A percentile compares a stretch with the other conserved stretches of the same genome.
These are phyloP conservation scores for Diabrotica virgifera DNA, from an alignment of 1,140 invertebrate species.

Conservation along the genomic window DNA sequence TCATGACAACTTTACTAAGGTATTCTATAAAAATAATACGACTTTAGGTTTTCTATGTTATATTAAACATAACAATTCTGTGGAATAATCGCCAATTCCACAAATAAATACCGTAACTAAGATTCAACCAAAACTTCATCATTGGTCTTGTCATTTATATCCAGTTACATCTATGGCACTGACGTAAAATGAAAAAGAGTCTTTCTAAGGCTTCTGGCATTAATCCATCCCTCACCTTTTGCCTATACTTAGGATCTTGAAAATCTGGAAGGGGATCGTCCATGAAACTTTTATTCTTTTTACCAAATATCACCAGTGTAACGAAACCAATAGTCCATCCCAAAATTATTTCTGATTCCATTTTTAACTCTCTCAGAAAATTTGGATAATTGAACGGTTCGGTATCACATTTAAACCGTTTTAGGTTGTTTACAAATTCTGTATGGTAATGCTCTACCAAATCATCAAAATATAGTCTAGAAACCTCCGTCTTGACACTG, in stretches of 20 bases:
- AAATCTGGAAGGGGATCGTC: not conserved
- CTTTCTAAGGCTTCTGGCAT: not conserved
- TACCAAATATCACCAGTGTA: not conserved
- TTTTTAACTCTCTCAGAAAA: constrained; percentile 21
- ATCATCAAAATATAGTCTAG: constrained; percentile 48
- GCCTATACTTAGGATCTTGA: not conserved
- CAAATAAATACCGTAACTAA: too few relatives aligned
- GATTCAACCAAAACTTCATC: too few relatives aligned
- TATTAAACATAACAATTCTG: too few relatives aligned
- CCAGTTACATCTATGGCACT: not conserved
- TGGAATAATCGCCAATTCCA: too few relatives aligned
- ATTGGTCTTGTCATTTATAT: not conserved
- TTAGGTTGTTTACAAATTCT: constrained; percentile 42
- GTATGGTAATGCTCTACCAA: constrained; percentile 53
- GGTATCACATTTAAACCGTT: constrained; percentile 15
- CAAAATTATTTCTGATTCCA: not conserved
- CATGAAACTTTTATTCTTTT: not conserved
- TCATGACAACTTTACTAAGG: too few relatives aligned
- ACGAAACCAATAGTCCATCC: not conserved
- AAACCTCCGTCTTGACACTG: constrained; percentile 49
- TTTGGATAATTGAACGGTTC: constrained; percentile 16
- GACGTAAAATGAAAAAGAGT: not conserved
- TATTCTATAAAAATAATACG: too few relatives aligned
- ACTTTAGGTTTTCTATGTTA: too few relatives aligned
- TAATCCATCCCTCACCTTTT: not conserved